phyloP scores from a whole-genome alignment of 2,113 vertebrate genomes.

The Lagopus leucura region DNA sequence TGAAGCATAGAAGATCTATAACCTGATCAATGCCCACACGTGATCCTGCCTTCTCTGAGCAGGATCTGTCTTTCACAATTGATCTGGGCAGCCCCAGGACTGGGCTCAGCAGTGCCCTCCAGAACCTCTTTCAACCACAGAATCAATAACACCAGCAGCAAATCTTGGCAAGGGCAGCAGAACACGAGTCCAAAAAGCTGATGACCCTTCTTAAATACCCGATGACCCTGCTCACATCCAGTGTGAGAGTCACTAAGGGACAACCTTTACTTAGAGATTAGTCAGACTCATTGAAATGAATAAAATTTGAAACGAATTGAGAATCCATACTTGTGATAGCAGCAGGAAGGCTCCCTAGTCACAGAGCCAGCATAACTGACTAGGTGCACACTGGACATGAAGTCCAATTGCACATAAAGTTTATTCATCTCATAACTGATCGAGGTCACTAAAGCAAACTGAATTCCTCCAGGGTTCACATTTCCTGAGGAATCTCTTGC shows the following conservation, averaged over 20 bases:
- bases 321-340: neutral
- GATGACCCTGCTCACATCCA: neutral
- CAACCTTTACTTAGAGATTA: neutral
- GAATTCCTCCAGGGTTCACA: neutral
- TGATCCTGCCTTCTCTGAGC: neutral
- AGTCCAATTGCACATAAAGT: neutral
- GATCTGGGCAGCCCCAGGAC: neutral
- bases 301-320: neutral
- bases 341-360: neutral
- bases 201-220: neutral
- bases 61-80: neutral
- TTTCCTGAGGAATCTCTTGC: neutral
- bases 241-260: neutral
- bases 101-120: neutral
- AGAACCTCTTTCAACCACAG: neutral
- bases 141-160: neutral
- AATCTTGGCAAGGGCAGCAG: neutral
- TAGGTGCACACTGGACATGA: neutral
- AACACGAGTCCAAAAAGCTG: neutral
- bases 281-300: neutral
- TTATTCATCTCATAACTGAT: neutral
- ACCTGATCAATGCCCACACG: neutral
- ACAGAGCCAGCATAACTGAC: neutral
- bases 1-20: neutral
- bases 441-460: rapidly evolving